Percentiles rank a stretch among this genome's conserved stretches.
phyloP scores from a whole-genome alignment of 2,113 vertebrate species.

The Halcyon senegalensis region DNA sequence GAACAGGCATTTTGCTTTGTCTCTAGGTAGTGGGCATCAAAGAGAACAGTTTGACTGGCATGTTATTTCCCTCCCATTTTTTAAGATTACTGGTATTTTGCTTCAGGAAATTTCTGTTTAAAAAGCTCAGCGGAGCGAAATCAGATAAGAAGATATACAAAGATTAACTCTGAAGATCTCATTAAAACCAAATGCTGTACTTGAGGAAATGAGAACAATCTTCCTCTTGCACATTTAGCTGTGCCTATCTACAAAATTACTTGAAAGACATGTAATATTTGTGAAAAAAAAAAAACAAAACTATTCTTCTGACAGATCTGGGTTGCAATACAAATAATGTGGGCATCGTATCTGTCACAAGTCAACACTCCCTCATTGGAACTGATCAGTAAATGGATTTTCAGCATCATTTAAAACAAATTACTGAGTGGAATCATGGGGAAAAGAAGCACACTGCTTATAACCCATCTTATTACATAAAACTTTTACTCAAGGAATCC shows the following conservation, averaged over 20 bases:
- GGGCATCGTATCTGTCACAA: neutral
- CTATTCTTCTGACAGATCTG: neutral
- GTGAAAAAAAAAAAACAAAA: neutral
- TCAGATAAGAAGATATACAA: constrained; percentile 41
- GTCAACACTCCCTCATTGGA: neutral
- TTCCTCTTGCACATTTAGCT: neutral
- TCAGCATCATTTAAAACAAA: constrained; percentile 36
- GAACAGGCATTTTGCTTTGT: constrained; percentile 6
- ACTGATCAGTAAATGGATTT: neutral
- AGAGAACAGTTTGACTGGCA: neutral
- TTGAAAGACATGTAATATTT: neutral
- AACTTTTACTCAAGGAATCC: neutral
- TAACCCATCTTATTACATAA: neutral
- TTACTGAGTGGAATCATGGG: neutral
- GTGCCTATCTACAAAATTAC: constrained; percentile 36
- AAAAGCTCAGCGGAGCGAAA: constrained; percentile 51
- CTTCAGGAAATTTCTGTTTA: constrained; percentile 53
- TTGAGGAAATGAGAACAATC: constrained; percentile 17
- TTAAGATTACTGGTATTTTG: constrained; percentile 29
- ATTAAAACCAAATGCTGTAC: constrained; percentile 60
- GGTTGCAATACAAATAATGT: neutral
- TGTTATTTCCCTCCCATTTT: neutral
- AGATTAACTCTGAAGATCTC: constrained; percentile 65
- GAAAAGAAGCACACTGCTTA: neutral
- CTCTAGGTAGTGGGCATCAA: neutral